phyloP scores from a whole-genome alignment of 1,140 invertebrate species.

The Scaptodrosophila lebanonensis region DNA sequence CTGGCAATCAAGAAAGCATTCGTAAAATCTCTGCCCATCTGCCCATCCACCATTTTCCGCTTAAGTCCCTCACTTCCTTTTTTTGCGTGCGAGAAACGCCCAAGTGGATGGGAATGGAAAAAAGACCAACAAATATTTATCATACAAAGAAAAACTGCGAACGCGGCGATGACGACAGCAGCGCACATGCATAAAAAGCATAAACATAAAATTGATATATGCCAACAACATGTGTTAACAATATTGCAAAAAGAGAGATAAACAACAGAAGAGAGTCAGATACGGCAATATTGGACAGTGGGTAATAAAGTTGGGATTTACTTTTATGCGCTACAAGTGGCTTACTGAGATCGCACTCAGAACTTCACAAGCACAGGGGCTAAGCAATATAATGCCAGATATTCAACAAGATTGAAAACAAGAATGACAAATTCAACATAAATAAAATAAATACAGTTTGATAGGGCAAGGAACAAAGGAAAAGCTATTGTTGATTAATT shows the following conservation, averaged over 20 bases:
- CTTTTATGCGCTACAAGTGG: no score
- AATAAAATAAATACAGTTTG: no score
- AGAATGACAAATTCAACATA: no score
- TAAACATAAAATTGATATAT: slow-evolving; percentile 35
- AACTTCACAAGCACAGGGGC: no score
- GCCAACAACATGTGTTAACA: slow-evolving; percentile 16
- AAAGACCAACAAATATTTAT: slow-evolving; percentile 47
- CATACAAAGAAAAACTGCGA: slow-evolving; percentile 15
- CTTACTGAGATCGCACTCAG: no score
- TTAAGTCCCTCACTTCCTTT: background rate
- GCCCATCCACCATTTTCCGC: background rate
- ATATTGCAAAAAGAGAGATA: slow-evolving; percentile 8
- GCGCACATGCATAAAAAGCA: background rate
- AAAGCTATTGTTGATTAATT: no score
- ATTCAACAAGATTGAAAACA: no score
- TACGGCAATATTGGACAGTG: no score
- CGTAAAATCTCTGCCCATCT: slow-evolving; percentile 26
- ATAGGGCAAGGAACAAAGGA: no score
- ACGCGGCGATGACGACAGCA: background rate
- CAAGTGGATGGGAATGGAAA: no score
- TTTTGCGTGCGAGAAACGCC: slow-evolving; percentile 23
- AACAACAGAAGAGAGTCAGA: background rate
- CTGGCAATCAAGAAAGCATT: slow-evolving; percentile 24
- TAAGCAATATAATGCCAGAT: no score
- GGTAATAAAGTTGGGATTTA: no score